Conservation (phyloP, 2,113 vertebrate species). For the Romanogobio albipinnatus region DNA sequence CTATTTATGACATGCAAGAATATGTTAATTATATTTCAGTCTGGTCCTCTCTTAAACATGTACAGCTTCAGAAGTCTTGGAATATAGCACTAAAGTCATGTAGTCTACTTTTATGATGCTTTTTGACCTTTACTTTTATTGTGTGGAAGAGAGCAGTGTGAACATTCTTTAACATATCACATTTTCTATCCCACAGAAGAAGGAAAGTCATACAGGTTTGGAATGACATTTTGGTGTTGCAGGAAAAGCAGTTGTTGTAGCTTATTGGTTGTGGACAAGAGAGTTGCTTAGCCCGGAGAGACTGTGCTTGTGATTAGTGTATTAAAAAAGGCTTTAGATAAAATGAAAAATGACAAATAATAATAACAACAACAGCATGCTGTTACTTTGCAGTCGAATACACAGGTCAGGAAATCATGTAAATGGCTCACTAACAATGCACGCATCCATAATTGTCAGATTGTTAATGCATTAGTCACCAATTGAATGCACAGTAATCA, state of each 20-base stretch:
- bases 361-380: background rate
- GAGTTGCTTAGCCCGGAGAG: background rate
- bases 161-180: no score
- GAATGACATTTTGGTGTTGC: background rate
- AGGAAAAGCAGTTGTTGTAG: background rate
- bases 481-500: slow-evolving; percentile 18
- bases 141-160: no score
- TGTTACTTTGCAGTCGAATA: background rate
- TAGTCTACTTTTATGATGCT: no score
- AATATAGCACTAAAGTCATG: no score
- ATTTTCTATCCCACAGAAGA: no score
- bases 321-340: background rate
- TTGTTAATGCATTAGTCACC: slow-evolving; percentile 33
- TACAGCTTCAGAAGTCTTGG: background rate
- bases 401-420: background rate
- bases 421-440: background rate
- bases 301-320: background rate
- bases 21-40: background rate
- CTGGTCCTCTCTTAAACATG: background rate
- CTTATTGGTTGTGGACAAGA: background rate
- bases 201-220: background rate
- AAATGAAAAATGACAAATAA: background rate
- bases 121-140: no score
- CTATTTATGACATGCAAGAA: background rate
- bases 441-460: background rate